Evolutionary conservation across 2,888 invertebrate species (phyloP), one percentile per base, ranked within the genome.

Genomic region (Pherbina coryleti): DNA sequence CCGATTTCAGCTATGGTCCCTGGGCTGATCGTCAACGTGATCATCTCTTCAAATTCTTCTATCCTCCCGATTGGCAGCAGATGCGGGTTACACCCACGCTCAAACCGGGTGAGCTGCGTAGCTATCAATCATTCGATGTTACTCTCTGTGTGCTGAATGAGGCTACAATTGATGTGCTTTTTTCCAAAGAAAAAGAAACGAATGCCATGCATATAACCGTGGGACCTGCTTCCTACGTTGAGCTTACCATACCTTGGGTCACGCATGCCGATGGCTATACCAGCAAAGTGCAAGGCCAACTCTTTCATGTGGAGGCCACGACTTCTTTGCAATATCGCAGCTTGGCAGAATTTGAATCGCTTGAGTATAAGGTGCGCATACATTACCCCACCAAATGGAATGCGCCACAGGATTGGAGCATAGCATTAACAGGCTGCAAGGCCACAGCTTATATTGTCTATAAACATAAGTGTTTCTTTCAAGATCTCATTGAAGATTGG

Each of bases 11-110:
- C 89, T 99, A 99, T 87, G 99, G 99, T 0, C 99, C 99, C 0
- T 99, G 99, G 99, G 99, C 98, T 3, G 99, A 99, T 88, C 92
- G 98, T 72, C 99, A 99, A 88, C 93, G 99, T 81, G 98, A 98
- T 87, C 94, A 96, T 89, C 91, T 99, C 49, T 98, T 97, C 90
- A 96, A 94, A 90, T 98, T 98, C 90, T 99, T 99, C 91, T 98
- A 96, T 88, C 99, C 98, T 8, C 94, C 95, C 81, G 95, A 96
- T 88, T 96, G 94, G 90, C 93, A 95, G 86, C 93, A 94, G 78
- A 91, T 96, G 88, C 93, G 94, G 88, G 92, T 96, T 1, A 96
- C 97, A 0, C 93, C 94, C 78, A 92, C 94, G 64, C 96, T 97
- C 0, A 93, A 94, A 86, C 95, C 97, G 0, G 98, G 98, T 1